phyloP scores from a whole-genome alignment of 2,888 invertebrate species.

The Apomyelois bistriatella region DNA sequence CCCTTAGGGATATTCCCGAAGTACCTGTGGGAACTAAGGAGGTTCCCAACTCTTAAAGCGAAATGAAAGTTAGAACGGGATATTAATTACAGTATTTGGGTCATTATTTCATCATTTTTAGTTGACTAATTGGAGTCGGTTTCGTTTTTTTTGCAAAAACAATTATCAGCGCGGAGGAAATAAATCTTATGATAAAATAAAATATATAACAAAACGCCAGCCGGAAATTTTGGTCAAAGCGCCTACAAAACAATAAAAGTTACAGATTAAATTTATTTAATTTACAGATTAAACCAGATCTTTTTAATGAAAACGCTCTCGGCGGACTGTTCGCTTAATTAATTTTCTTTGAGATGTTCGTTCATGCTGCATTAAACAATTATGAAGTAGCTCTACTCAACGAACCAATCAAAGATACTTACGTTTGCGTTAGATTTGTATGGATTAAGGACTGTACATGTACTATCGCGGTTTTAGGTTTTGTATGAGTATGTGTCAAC shows the following conservation, averaged over 20 bases:
- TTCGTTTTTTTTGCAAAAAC: too few relatives aligned
- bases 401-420: slow-evolving; percentile 8
- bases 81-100: background rate
- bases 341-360: slow-evolving; percentile 24
- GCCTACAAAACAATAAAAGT: background rate
- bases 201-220: too few relatives aligned
- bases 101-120: too few relatives aligned
- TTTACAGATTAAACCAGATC: slow-evolving; percentile 4
- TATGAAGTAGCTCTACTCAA: slow-evolving; percentile 19
- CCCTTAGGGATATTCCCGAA: background rate
- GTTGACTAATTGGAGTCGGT: too few relatives aligned
- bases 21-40: background rate
- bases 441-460: background rate
- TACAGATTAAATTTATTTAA: background rate
- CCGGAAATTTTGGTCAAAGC: too few relatives aligned
- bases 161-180: too few relatives aligned
- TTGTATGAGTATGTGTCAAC: too few relatives aligned
- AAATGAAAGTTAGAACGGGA: background rate
- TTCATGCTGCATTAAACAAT: slow-evolving; percentile 28
- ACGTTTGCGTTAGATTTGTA: slow-evolving; percentile 6
- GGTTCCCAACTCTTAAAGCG: background rate
- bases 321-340: slow-evolving; percentile 19
- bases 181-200: too few relatives aligned
- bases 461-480: too few relatives aligned
- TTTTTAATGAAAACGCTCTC: slow-evolving; percentile 4